Evolutionary conservation across 2,888 invertebrate species (phyloP).

Genomic region (Pammene aurita): DNA sequence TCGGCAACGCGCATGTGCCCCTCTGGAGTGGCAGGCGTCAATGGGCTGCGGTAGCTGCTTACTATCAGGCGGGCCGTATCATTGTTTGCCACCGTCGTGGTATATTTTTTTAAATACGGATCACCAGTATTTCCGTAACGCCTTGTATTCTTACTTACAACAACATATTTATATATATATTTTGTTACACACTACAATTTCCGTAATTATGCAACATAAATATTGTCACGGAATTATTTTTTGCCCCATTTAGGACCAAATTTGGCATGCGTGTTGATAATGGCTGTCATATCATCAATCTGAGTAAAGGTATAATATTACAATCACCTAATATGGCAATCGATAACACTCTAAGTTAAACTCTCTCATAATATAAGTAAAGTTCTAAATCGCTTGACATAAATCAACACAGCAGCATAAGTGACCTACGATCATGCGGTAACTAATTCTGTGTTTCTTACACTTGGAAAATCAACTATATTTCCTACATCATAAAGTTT

Average conservation of each 20-base stretch:
- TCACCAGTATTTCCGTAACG: too few species aligned
- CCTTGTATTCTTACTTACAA: too few species aligned
- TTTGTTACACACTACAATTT: too few species aligned
- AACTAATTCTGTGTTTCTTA: not conserved
- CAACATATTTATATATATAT: too few species aligned
- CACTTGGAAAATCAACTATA: not conserved
- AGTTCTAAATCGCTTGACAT: not conserved
- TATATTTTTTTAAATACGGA: too few species aligned
- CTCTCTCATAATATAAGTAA: not conserved
- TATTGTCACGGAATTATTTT: constrained; percentile 7
- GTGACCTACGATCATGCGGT: not conserved
- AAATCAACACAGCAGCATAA: not conserved
- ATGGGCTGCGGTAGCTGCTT: too few species aligned
- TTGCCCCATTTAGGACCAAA: constrained; percentile 16
- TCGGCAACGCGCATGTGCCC: too few species aligned
- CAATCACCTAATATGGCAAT: not conserved
- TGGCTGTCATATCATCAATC: constrained; percentile 29
- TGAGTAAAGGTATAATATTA: constrained; percentile 10
- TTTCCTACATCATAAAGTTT: not conserved
- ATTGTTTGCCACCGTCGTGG: too few species aligned
- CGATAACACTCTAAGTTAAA: not conserved
- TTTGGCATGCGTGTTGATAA: constrained; percentile 26
- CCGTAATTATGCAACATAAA: not conserved
- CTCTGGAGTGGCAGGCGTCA: too few species aligned
- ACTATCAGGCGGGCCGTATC: too few species aligned